These are phyloP conservation scores for Ochotona curzoniae DNA, from an alignment of 2,113 vertebrate genomes.

Conservation along the genomic window DNA sequence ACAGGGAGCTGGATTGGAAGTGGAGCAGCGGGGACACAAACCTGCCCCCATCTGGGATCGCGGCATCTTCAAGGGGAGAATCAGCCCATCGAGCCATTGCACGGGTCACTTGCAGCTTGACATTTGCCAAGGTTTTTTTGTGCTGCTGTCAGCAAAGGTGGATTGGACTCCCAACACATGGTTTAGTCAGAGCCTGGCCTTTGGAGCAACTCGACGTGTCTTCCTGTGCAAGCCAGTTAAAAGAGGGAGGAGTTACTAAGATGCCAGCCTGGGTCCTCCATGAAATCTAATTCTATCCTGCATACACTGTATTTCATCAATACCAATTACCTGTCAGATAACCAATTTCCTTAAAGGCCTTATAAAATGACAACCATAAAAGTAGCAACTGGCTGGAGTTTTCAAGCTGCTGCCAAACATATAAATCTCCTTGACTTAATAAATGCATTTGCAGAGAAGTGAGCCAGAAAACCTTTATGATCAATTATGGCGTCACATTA, in stretches of 20 bases:
- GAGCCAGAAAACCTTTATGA: background rate
- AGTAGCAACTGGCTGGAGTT: background rate
- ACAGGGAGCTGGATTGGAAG: no score
- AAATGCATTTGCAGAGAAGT: background rate
- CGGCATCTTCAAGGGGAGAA: no score
- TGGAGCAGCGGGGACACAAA: no score
- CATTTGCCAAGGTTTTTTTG: background rate
- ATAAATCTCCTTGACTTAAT: slow-evolving; percentile 50
- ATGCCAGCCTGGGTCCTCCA: accelerated
- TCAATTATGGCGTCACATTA: background rate
- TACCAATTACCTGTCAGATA: background rate
- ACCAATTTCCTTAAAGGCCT: slow-evolving; percentile 32
- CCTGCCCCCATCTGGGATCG: no score
- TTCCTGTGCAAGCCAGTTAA: background rate
- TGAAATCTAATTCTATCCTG: background rate
- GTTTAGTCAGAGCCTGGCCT: no score
- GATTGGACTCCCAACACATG: background rate
- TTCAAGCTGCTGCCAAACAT: background rate
- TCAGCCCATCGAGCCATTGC: no score
- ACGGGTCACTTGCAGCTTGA: background rate
- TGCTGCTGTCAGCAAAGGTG: background rate
- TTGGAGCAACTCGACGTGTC: background rate
- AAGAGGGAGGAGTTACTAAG: background rate
- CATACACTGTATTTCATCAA: background rate
- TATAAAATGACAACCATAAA: slow-evolving; percentile 47